Percentiles rank a stretch among this genome's conserved stretches.
Conservation (phyloP, 1,140 invertebrate genomes). For the Aethina tumida region DNA sequence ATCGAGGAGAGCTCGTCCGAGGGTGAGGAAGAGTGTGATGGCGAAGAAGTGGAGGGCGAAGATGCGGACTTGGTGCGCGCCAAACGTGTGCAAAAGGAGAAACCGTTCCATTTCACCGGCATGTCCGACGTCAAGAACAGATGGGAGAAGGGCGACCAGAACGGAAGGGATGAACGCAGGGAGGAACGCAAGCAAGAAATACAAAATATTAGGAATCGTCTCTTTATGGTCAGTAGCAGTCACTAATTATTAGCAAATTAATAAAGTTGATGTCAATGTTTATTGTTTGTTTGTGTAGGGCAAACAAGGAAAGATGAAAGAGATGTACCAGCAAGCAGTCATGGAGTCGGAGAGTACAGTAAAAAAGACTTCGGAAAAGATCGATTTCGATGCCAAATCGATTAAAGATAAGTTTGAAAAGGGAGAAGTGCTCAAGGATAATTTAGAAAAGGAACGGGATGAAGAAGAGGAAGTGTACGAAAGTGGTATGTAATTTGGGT, state of each 20-base stretch:
- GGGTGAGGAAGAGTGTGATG: conserved; percentile 48
- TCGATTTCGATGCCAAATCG: conserved; percentile 53
- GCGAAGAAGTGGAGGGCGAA: conserved; percentile 35
- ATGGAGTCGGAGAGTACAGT: conserved; percentile 51
- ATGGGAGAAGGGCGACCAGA: conserved; percentile 60
- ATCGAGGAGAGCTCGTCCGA: conserved; percentile 53
- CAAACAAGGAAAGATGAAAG: conserved; percentile 82
- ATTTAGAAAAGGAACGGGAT: conserved; percentile 43
- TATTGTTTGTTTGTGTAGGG: conserved; percentile 43
- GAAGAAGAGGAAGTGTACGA: conserved; percentile 75
- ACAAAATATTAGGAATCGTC: conserved; percentile 67
- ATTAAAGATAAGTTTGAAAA: conserved; percentile 79
- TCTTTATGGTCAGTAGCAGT: conserved; percentile 70
- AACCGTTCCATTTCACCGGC: conserved; percentile 69
- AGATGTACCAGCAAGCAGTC: conserved; percentile 83
- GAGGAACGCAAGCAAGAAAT: conserved; percentile 83
- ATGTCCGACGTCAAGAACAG: conserved; percentile 74
- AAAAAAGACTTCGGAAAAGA: conserved; percentile 24
- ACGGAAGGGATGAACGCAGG: conserved; percentile 54
- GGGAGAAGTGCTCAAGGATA: conserved; percentile 58
- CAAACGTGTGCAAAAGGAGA: conserved; percentile 46
- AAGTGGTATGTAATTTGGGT: conserved; percentile 48
- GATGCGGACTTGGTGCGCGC: conserved; percentile 36
- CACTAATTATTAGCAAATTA: not conserved
- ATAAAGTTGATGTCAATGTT: not conserved